phyloP scores from a whole-genome alignment of 2,888 invertebrate genomes.

The Neocrepidodera transversa region DNA sequence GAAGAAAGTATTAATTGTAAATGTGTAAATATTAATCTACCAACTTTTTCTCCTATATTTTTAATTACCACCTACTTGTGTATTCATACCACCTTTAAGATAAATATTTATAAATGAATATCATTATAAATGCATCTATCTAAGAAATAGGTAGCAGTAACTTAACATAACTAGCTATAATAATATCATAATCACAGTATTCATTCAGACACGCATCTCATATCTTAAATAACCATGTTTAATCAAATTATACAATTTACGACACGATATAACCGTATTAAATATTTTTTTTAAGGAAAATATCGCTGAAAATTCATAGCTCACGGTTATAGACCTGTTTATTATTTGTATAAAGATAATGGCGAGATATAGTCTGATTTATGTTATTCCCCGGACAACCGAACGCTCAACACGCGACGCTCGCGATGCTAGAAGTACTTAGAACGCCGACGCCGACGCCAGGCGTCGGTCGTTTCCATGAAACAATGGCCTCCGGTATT shows the following conservation, averaged over 20 bases:
- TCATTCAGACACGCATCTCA: slow-evolving; percentile 56
- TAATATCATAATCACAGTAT: slow-evolving; percentile 53
- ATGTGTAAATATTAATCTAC: no score
- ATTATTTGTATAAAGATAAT: slow-evolving; percentile 59
- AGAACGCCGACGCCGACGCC: slow-evolving; percentile 21
- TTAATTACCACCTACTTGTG: no score
- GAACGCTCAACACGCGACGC: slow-evolving; percentile 48
- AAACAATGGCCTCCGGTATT: slow-evolving; percentile 27
- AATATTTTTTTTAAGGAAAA: slow-evolving; percentile 47
- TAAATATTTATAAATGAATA: no score
- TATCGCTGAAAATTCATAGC: slow-evolving; percentile 52
- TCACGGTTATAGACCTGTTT: slow-evolving; percentile 56
- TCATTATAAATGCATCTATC: no score
- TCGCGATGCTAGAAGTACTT: slow-evolving; percentile 7
- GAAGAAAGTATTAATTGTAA: no score
- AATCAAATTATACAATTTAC: slow-evolving; percentile 59
- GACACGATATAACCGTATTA: slow-evolving; percentile 57
- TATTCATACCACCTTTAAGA: no score
- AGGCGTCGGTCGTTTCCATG: slow-evolving; percentile 35
- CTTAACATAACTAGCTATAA: slow-evolving; percentile 17
- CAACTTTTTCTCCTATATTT: no score
- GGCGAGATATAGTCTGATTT: slow-evolving; percentile 53
- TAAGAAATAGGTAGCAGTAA: slow-evolving; percentile 3
- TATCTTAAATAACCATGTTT: slow-evolving; percentile 58
- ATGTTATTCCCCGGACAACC: slow-evolving; percentile 45